These are phyloP conservation scores for Exocentrus adspersus DNA, from an alignment of 2,888 invertebrate genomes.

Conservation along the genomic window DNA sequence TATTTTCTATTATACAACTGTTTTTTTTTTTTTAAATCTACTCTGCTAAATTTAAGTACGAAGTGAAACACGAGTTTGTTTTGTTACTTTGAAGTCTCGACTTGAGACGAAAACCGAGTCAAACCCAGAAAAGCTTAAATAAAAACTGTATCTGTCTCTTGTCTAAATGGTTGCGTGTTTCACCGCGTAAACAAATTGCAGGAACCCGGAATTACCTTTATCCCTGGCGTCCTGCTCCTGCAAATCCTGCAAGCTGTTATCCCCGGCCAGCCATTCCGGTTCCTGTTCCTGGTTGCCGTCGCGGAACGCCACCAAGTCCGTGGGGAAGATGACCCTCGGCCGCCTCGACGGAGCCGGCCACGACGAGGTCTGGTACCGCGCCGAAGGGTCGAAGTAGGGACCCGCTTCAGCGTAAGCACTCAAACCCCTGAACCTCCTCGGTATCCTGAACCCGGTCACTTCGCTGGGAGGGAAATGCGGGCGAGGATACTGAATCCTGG, in stretches of 20 bases:
- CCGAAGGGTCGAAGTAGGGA: slow-evolving; percentile 53
- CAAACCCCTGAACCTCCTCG: slow-evolving; percentile 47
- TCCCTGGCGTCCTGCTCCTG: slow-evolving; percentile 67
- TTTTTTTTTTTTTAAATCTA: too few species aligned
- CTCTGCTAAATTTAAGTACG: too few species aligned
- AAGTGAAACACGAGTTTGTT: too few species aligned
- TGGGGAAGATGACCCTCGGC: slow-evolving; percentile 63
- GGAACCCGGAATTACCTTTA: slow-evolving; percentile 67
- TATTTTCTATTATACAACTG: too few species aligned
- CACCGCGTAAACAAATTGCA: too few species aligned
- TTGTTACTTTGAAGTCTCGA: too few species aligned
- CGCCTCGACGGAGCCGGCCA: slow-evolving; percentile 56
- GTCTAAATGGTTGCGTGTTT: too few species aligned
- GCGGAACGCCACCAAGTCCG: slow-evolving; percentile 61
- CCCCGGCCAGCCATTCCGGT: slow-evolving; percentile 58
- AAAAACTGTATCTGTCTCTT: too few species aligned
- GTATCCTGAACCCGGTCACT: slow-evolving; percentile 43
- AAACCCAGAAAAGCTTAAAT: too few species aligned
- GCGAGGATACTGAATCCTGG: slow-evolving; percentile 26
- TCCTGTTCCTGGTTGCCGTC: slow-evolving; percentile 53
- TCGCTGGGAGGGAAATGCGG: slow-evolving; percentile 43
- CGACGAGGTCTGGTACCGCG: slow-evolving; percentile 50
- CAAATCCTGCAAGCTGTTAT: slow-evolving; percentile 70
- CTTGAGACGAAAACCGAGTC: too few species aligned
- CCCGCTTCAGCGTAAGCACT: slow-evolving; percentile 46